Percentiles rank a stretch among this genome's conserved stretches.
Evolutionary conservation across 92 coral and sea anemone species (phyloP).

Genomic region (Hydrozoanthus gracilis): DNA sequence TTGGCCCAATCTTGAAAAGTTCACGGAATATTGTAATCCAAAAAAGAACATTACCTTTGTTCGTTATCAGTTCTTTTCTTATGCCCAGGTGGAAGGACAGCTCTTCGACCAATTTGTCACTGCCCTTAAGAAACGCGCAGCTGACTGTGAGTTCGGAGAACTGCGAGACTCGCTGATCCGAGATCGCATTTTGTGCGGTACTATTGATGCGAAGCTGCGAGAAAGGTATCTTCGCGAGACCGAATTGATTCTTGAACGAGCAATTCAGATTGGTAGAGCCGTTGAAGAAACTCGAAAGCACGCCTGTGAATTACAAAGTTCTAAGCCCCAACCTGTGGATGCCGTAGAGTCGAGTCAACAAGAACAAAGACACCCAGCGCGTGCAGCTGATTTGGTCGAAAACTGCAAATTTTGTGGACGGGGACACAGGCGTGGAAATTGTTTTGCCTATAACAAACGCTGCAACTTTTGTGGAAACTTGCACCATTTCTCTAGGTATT

Average conservation of each 20-base stretch:
- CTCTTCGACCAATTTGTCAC: slow-evolving; percentile 56
- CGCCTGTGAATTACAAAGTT: slow-evolving; percentile 41
- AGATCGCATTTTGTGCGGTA: slow-evolving; percentile 61
- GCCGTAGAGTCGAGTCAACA: background rate
- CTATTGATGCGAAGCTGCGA: slow-evolving; percentile 42
- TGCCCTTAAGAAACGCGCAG: slow-evolving; percentile 53
- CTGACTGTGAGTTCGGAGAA: slow-evolving; percentile 56
- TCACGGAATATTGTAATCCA: slow-evolving; percentile 61
- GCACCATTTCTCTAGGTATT: background rate
- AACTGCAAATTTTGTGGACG: slow-evolving; percentile 9
- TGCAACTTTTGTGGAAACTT: slow-evolving; percentile 11
- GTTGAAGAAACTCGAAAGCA: slow-evolving; percentile 60
- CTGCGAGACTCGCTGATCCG: slow-evolving; percentile 57
- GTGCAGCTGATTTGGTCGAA: background rate
- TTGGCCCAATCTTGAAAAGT: slow-evolving; percentile 49
- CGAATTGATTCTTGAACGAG: slow-evolving; percentile 42
- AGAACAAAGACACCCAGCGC: background rate
- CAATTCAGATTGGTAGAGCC: slow-evolving; percentile 52
- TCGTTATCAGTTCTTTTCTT: slow-evolving; percentile 53
- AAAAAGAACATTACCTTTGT: slow-evolving; percentile 55
- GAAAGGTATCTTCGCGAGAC: slow-evolving; percentile 54
- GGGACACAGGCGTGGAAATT: slow-evolving; percentile 24
- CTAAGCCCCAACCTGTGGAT: slow-evolving; percentile 32
- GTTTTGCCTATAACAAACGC: slow-evolving; percentile 3
- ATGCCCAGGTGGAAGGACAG: slow-evolving; percentile 55